Conservation (phyloP, 2,888 invertebrate species). For the Trichopria drosophilae region DNA sequence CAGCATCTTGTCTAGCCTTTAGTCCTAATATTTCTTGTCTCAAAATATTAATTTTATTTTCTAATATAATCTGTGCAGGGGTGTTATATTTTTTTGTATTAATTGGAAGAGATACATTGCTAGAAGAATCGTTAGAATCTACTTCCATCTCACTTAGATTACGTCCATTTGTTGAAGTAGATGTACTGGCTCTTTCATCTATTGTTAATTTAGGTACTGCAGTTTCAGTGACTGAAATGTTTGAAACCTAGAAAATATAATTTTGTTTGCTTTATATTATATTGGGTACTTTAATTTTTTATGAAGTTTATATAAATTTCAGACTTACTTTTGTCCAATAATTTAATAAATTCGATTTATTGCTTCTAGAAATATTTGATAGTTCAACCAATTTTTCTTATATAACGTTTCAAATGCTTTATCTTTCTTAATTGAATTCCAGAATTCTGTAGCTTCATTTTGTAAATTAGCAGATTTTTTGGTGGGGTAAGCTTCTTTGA, state of each 20-base stretch:
- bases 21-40: constrained; percentile 2
- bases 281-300: not conserved
- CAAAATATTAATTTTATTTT: constrained; percentile 4
- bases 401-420: not conserved
- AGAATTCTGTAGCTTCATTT: not conserved
- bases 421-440: constrained; percentile 3
- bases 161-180: constrained; percentile 1
- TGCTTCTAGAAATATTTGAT: not conserved
- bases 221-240: not conserved
- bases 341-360: not conserved
- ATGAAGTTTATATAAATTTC: not conserved
- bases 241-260: not conserved
- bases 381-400: not conserved
- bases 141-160: not conserved
- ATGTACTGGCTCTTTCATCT: constrained; percentile 3
- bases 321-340: not conserved
- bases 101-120: not conserved
- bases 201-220: not conserved
- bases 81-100: not conserved
- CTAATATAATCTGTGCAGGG: not conserved
- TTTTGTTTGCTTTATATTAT: not conserved
- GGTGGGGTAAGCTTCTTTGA: not conserved
- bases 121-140: not conserved
- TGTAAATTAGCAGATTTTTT: not conserved
- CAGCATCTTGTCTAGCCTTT: constrained; percentile 2